Evolutionary conservation across 1,140 invertebrate genomes (phyloP), one percentile per base, ranked within the genome.

Genomic region (Apis dorsata): DNA sequence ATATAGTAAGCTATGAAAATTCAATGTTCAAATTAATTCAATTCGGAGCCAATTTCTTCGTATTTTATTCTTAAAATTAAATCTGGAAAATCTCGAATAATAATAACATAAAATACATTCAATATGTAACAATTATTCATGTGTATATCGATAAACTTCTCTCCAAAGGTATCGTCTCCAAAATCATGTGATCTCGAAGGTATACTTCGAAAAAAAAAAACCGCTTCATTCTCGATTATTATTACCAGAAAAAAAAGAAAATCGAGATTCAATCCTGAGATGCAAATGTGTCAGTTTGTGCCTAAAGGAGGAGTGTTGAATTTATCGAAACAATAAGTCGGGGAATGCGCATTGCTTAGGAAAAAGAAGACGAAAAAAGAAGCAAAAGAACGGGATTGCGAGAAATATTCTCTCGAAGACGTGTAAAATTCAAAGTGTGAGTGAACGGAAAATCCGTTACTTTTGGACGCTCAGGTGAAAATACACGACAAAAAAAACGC

Each of bases 241-340:
- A 13, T 57, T 3, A 72, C 34, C 70, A 8, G 28, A 44, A 49
- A 19, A 49, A 60, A 21, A n/a, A 69, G n/a, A 53, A 34, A 49
- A 49, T 63, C 72, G 62, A 60, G 59, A 81, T 44, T 34, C 63
- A 55, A 17, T 66, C 59, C 75, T 71, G 81, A 83, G 74, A 78
- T 63, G 71, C 13, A 83, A 83, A 83, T 79, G 81, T 83, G 81
- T 83, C 81, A 78, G 75, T 83, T 70, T 71, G 28, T 63, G 62
- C 24, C 63, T 28, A 19, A 59, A 13, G 65, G 49, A 78, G 51
- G 59, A 78, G 51, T 70, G 66, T 71, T n/a, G 57, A 71, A 11
- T 44, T 44, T 44, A 44, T 44, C 19, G 57, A 53, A 62, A 70
- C 7, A 60, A 69, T 28, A 82, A 82, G 74, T 65, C 28, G 66